Conservation (phyloP, 1,140 invertebrate genomes). For the Hetaerina americana region DNA sequence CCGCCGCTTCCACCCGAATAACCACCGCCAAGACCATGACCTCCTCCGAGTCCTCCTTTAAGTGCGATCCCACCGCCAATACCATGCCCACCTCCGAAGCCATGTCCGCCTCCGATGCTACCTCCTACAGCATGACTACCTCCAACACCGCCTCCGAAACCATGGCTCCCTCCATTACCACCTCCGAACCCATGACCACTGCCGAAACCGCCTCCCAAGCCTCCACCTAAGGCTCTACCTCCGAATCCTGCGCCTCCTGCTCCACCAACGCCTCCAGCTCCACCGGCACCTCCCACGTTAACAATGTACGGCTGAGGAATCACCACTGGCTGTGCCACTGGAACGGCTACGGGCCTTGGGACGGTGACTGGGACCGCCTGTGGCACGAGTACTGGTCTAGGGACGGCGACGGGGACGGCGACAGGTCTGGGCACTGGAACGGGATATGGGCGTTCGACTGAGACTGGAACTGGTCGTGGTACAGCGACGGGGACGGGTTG, state of each 20-base stretch:
- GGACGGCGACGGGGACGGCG: neutral
- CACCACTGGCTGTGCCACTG: neutral
- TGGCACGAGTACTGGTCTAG: neutral
- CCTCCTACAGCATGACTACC: neutral
- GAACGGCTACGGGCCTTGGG: neutral
- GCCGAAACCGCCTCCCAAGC: neutral
- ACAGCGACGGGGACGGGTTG: neutral
- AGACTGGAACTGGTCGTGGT: neutral
- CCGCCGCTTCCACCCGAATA: neutral
- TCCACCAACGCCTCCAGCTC: neutral
- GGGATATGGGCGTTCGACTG: neutral
- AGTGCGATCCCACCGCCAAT: neutral
- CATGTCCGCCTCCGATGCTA: slow-evolving; percentile 8
- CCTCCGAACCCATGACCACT: neutral
- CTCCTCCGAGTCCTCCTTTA: neutral
- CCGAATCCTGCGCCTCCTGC: neutral
- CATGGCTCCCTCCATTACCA: neutral
- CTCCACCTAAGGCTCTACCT: neutral
- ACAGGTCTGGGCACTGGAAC: neutral
- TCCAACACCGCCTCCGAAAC: neutral
- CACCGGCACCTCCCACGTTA: neutral
- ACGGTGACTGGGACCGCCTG: neutral
- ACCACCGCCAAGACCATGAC: neutral
- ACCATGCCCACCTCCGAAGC: neutral
- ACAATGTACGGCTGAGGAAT: neutral